A percentile compares a stretch with the other conserved stretches of the same genome.
These are phyloP conservation scores for Alouatta palliata DNA, from an alignment of 2,113 vertebrate genomes.

Conservation along the genomic window DNA sequence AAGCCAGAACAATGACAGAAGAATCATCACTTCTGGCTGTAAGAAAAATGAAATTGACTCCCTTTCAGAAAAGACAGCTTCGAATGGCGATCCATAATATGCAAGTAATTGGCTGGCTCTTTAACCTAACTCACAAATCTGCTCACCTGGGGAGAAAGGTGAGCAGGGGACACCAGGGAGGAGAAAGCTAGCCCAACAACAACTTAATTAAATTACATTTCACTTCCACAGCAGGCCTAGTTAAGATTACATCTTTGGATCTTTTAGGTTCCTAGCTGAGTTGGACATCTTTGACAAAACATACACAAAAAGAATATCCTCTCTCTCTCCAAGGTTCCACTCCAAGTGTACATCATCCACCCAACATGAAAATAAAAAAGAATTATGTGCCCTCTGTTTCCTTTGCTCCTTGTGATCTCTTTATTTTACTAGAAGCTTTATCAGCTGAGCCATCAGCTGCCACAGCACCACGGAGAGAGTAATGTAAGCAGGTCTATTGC, in stretches of 20 bases:
- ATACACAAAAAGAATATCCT: background rate
- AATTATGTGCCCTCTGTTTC: background rate
- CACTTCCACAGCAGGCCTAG: fast-evolving
- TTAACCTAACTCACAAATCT: constrained; percentile 67
- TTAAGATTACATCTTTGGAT: constrained; percentile 20
- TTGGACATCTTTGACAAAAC: background rate
- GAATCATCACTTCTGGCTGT: constrained; percentile 20
- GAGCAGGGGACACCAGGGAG: background rate
- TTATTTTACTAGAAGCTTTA: background rate
- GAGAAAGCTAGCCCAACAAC: background rate
- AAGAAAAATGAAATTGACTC: constrained; percentile 34
- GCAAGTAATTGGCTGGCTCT: background rate
- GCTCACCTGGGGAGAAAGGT: background rate
- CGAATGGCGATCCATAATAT: background rate
- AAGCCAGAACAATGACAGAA: background rate
- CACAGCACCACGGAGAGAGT: background rate
- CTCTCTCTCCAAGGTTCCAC: background rate
- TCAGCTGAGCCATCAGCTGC: background rate
- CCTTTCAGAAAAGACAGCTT: constrained; percentile 10
- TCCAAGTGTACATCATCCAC: background rate
- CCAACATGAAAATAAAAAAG: background rate
- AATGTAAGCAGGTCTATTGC: background rate
- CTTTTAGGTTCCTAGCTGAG: background rate
- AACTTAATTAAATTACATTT: constrained; percentile 54
- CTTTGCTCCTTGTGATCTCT: background rate